Conservation (phyloP, 2,797 vertebrate genomes). For the Anguilla obscura region DNA sequence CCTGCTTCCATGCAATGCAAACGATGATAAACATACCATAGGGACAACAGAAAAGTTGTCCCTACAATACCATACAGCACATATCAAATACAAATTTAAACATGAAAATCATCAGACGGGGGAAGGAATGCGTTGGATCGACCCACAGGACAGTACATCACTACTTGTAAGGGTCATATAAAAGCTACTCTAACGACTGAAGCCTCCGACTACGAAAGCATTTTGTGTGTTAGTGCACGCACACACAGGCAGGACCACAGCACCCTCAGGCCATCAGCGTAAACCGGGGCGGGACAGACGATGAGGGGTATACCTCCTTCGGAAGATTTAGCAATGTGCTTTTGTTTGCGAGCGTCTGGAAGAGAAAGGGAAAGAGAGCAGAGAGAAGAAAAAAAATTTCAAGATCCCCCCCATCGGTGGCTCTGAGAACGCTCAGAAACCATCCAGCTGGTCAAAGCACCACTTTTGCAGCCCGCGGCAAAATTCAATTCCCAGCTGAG, state of each 20-base stretch:
- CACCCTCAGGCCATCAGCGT: constrained; percentile 62
- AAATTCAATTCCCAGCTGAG: background rate
- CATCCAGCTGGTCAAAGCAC: background rate
- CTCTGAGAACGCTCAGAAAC: background rate
- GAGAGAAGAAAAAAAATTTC: constrained; percentile 45
- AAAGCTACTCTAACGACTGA: background rate
- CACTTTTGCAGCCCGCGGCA: background rate
- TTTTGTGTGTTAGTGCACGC: constrained; percentile 17
- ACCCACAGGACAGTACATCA: background rate
- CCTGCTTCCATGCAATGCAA: background rate
- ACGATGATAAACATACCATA: background rate
- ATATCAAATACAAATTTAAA: background rate
- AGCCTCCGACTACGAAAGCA: background rate
- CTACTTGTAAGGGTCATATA: background rate
- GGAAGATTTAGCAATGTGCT: constrained; percentile 98
- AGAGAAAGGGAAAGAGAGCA: constrained; percentile 76
- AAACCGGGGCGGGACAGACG: constrained; percentile 63
- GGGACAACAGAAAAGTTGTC: too few species aligned
- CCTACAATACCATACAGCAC: too few species aligned
- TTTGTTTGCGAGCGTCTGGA: constrained; percentile 99
- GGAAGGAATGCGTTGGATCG: background rate
- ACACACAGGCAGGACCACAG: constrained; percentile 37
- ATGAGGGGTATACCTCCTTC: constrained; percentile 92
- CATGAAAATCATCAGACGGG: background rate
- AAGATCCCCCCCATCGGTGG: background rate